Base-by-base conservation (phyloP, 1,140 invertebrate genomes). In the Tetraneura akinire region DNA sequence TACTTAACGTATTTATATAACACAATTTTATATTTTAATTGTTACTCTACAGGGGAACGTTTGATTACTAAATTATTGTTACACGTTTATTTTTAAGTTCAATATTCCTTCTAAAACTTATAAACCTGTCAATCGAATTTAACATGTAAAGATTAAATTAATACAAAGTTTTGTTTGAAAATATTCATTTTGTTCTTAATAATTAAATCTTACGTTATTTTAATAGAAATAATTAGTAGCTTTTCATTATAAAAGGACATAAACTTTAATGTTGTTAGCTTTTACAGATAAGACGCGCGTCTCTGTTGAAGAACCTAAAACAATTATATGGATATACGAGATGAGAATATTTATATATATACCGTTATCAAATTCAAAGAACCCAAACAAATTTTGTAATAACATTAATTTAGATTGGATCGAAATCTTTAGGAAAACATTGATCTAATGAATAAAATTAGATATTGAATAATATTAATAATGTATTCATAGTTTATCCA, bases 341-440 rank as follows among this genome's bases (percentile, higher is more conserved):
- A 71, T 45, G 68, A 51, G 45, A 45, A 29, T 64, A n/a, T 37
- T 37, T 4, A 37, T 37, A 68, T 47, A 62, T 62, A 68, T 47
- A n/a, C 14, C 29, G 45, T 71, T 71, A 71, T 71, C 68, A 71
- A 71, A 71, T 51, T 51, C 68, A 29, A 51, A 51, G 47, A 71
- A 29, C 47, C 68, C 68, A 51, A 71, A 51, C 68, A 71, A 71
- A 71, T 71, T 71, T 51, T 10, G 68, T 51, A 71, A 51, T 23
- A 51, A 71, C 47, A 51, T 71, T 71, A 71, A 71, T 71, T 70
- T 70, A 70, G 66, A 71, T 51, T 51, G 51, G 68, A 71, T 71
- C 49, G 6, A 29, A 29, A 29, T 71, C 45, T 71, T 32, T 71
- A 18, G 68, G 45, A 51, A 51, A 71, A 51, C 23, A 29, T 71